Percentiles rank a stretch among this genome's conserved stretches.
Evolutionary conservation across 2,797 vertebrate species (phyloP).

Genomic region (Hemitrygon akajei): DNA sequence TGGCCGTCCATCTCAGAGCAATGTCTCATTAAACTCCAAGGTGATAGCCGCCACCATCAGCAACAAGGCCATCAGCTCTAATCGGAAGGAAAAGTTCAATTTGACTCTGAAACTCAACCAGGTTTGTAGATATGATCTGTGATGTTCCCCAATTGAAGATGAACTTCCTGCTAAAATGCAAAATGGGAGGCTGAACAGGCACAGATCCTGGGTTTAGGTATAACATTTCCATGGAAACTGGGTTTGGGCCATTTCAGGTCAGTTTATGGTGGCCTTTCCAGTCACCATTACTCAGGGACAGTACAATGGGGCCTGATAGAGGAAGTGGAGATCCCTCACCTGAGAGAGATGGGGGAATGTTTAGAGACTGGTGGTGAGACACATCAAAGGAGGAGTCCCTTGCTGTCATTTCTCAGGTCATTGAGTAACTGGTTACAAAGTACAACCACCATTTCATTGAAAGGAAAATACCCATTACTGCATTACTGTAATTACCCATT

Average conservation of each 20-base stretch:
- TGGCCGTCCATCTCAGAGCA: no score
- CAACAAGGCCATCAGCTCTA: no score
- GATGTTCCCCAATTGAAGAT: no score
- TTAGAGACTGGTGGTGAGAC: neutral
- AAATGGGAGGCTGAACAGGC: no score
- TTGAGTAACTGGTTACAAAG: neutral
- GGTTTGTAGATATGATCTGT: no score
- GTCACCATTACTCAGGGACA: neutral
- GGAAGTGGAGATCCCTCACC: neutral
- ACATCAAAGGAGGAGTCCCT: neutral
- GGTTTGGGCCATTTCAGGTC: neutral
- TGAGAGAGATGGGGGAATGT: neutral
- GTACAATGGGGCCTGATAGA: neutral
- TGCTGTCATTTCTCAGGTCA: neutral
- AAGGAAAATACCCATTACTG: neutral
- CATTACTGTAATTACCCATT: neutral
- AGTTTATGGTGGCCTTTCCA: neutral
- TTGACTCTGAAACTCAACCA: no score
- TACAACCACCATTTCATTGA: neutral
- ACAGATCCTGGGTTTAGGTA: neutral
- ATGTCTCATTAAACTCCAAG: no score
- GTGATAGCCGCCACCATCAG: no score
- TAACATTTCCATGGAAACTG: neutral
- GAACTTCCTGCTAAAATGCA: no score
- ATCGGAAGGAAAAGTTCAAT: no score